These are phyloP conservation scores for Collichthys lucidus DNA, from an alignment of 2,113 vertebrate genomes.

Conservation along the genomic window DNA sequence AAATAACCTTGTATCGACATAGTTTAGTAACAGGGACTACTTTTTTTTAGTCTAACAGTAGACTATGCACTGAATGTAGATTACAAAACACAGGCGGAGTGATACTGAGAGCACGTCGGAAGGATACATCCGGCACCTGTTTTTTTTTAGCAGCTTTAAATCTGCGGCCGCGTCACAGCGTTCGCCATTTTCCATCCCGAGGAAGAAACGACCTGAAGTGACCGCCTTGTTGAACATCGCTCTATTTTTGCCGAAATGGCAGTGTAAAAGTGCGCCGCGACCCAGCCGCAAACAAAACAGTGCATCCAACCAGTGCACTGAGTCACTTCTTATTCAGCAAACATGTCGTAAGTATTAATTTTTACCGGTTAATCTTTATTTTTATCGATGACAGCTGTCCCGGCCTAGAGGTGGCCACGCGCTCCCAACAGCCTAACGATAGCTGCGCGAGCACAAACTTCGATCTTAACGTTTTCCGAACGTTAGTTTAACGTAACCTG, in stretches of 20 bases:
- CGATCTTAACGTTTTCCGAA: rapidly evolving
- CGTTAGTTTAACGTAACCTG: background rate
- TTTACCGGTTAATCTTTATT: background rate
- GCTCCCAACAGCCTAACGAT: background rate
- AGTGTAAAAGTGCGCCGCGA: conserved; percentile 79
- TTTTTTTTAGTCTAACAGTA: background rate
- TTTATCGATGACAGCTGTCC: background rate
- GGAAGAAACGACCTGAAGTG: background rate
- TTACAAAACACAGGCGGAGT: conserved; percentile 58
- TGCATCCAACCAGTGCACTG: conserved; percentile 85
- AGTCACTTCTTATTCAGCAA: conserved; percentile 73
- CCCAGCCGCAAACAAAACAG: conserved; percentile 78
- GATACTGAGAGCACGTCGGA: conserved; percentile 63
- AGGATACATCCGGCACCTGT: conserved; percentile 40
- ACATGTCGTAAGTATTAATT: conserved; percentile 84
- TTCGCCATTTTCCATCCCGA: conserved; percentile 46
- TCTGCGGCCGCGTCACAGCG: rapidly evolving
- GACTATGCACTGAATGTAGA: background rate
- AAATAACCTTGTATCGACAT: background rate
- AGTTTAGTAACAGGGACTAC: background rate
- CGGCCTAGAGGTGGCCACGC: background rate
- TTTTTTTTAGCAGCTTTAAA: conserved; percentile 36
- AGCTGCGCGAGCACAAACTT: too few species aligned
- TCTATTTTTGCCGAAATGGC: conserved; percentile 79
- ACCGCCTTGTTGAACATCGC: conserved; percentile 49